Evolutionary conservation across 2,797 vertebrate genomes (phyloP).

Genomic region (Enteromius afrohamiltoni): DNA sequence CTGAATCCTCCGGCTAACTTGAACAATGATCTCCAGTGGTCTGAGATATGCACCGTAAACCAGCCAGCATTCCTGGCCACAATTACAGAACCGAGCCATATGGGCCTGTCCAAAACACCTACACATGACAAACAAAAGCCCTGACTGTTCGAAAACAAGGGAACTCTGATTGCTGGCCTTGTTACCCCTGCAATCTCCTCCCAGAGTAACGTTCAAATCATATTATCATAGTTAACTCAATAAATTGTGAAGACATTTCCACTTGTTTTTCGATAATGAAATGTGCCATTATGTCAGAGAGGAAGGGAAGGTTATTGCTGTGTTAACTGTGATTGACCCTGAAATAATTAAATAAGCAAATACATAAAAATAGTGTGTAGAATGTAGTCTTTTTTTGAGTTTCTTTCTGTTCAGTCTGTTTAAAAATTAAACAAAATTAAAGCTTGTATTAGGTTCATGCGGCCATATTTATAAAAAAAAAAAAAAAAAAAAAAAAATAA

Average conservation of each 20-base stretch:
- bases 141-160: conserved; percentile 77
- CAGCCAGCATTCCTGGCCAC: conserved; percentile 76
- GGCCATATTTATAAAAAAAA: conserved; percentile 59
- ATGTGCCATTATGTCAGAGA: conserved; percentile 61
- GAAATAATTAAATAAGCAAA: not conserved
- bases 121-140: conserved; percentile 73
- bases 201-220: conserved; percentile 68
- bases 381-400: not conserved
- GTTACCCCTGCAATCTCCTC: conserved; percentile 64
- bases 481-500: conserved; percentile 40
- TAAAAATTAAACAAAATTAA: not conserved
- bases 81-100: conserved; percentile 78
- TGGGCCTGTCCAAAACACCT: conserved; percentile 81
- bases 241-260: conserved; percentile 73
- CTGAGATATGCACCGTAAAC: conserved; percentile 73
- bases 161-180: conserved; percentile 67
- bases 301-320: conserved; percentile 5
- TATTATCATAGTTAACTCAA: conserved; percentile 78
- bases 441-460: conserved; percentile 66
- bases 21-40: conserved; percentile 78
- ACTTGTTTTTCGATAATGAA: conserved; percentile 67
- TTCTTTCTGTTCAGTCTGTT: not conserved
- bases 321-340: conserved; percentile 39
- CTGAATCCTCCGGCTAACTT: conserved; percentile 62
- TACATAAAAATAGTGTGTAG: not conserved